These are phyloP conservation scores for Mesitornis unicolor DNA, from an alignment of 2,113 vertebrate species.

Conservation along the genomic window DNA sequence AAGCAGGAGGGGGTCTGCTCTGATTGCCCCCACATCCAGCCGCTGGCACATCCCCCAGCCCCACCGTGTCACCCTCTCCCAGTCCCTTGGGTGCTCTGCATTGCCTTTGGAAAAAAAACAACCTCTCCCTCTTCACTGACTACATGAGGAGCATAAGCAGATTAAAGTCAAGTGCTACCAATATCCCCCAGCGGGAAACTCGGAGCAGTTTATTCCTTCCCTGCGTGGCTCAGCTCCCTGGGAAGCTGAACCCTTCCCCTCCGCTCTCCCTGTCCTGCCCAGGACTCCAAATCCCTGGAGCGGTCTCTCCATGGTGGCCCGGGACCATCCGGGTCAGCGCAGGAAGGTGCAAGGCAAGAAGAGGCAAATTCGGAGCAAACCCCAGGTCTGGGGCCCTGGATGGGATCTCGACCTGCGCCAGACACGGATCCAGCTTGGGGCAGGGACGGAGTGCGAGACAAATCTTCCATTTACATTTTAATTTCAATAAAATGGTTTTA, in stretches of 20 bases:
- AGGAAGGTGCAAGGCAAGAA: accelerated
- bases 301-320: neutral
- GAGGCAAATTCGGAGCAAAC: neutral
- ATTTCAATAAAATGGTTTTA: conserved; percentile 31
- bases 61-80: accelerated
- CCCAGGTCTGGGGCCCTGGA: neutral
- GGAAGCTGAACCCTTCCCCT: neutral
- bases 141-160: neutral
- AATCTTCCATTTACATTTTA: neutral
- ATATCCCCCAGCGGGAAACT: neutral
- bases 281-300: accelerated
- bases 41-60: accelerated
- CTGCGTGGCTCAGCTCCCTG: accelerated
- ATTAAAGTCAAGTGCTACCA: neutral
- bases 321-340: neutral
- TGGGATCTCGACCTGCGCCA: neutral
- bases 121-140: accelerated
- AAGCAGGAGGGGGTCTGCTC: neutral
- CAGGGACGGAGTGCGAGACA: neutral
- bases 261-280: neutral
- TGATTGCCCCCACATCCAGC: neutral
- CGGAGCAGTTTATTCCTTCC: neutral
- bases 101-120: neutral
- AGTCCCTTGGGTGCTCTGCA: neutral
- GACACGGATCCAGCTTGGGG: neutral